Base-by-base conservation (phyloP, 2,888 invertebrate species). In the Doris montereyensis region DNA sequence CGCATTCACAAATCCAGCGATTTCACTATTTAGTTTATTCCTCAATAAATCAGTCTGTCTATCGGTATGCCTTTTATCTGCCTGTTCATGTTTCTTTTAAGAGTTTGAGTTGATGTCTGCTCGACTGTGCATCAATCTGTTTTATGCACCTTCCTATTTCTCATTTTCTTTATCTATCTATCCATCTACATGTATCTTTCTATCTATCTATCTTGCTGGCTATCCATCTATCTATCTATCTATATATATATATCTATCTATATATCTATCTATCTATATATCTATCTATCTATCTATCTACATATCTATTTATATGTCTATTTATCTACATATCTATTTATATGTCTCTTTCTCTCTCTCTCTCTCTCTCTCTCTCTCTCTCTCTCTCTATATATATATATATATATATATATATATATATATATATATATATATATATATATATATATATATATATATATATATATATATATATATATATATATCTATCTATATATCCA, bases 301-400 rank as follows among this genome's bases (percentile, higher is more conserved):
- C 28, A 17, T 67, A 24, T 67, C 68, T 67, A 8, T 67, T 30
- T 67, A 24, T 67, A 24, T 67, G 26, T 67, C 68, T 41, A n/a
- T 41, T 17, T 67, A 24, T 67, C 68, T 67, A 24, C 28, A 24
- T 67, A 24, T 67, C 26, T 67, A 24, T 67, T 30, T 24, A 24
- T 67, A 17, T 28, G 17, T 67, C 68, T 67, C 68, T 67, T 28
- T 67, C 68, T 67, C 68, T 67, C 68, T 67, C 68, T 67, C 24
- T 17, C 28, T 28, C 28, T 67, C 68, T 67, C 24, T 67, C 68
- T 67, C 24, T 67, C 68, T 67, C 68, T 28, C 4, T 28, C 28
- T 28, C 17, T 30, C n/a, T 24, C 68, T 67, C 68, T 67, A 21
- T 67, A 24, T 67, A 21, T 67, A 24, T 67, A 21, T 67, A 24